These are phyloP conservation scores for Elymnias hypermnestra DNA, from an alignment of 1,140 invertebrate genomes.

Conservation along the genomic window DNA sequence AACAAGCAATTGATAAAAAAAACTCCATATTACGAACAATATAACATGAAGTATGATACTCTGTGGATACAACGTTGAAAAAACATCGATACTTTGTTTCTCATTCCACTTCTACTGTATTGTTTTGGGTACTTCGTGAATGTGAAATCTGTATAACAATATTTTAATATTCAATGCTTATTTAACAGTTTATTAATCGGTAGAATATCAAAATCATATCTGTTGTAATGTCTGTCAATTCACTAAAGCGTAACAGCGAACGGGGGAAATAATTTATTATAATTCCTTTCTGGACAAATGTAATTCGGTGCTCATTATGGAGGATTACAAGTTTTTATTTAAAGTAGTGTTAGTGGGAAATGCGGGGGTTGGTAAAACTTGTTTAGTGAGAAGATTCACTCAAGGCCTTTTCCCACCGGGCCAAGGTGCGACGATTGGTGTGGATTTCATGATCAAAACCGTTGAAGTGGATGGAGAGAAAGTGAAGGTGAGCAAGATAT, in stretches of 20 bases:
- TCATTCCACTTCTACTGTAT: slow-evolving; percentile 1
- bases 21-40: too few relatives aligned
- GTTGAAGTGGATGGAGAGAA: slow-evolving; percentile 98
- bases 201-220: slow-evolving; percentile 44
- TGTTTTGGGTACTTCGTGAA: not conserved
- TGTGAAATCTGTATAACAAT: not conserved
- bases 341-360: slow-evolving; percentile 98
- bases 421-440: slow-evolving; percentile 99
- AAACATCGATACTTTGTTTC: not conserved
- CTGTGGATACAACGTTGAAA: too few relatives aligned
- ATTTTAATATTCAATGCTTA: slow-evolving; percentile 43
- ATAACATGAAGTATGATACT: too few relatives aligned
- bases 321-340: slow-evolving; percentile 98
- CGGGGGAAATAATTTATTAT: slow-evolving; percentile 44
- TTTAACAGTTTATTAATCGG: slow-evolving; percentile 50
- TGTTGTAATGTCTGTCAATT: slow-evolving; percentile 51
- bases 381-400: slow-evolving; percentile 92
- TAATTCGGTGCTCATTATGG: slow-evolving; percentile 81
- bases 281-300: slow-evolving; percentile 51
- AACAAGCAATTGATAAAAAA: too few relatives aligned
- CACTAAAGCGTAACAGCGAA: slow-evolving; percentile 63
- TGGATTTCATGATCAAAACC: slow-evolving; percentile 99
- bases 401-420: slow-evolving; percentile 96
- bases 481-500: slow-evolving; percentile 87
- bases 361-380: slow-evolving; percentile 96